Conservation (phyloP, 2,113 vertebrate species). For the Zeus faber region DNA sequence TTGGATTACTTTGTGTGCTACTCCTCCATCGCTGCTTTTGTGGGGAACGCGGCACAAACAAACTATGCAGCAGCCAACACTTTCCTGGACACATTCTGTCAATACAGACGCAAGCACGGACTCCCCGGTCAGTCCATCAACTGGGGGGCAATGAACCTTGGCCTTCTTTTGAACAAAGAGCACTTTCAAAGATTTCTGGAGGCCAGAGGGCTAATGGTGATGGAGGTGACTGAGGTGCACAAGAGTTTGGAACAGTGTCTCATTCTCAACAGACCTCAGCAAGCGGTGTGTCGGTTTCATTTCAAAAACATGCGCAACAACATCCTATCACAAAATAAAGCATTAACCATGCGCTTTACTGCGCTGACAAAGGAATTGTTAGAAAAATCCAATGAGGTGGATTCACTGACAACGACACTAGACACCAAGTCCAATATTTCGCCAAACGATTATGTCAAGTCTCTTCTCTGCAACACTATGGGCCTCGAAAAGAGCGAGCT, state of each 20-base stretch:
- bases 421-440: constrained; percentile 47
- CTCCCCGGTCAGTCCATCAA: constrained; percentile 83
- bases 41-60: constrained; percentile 79
- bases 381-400: constrained; percentile 28
- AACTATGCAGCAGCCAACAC: constrained; percentile 86
- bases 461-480: constrained; percentile 68
- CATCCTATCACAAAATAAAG: constrained; percentile 59
- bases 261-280: constrained; percentile 75
- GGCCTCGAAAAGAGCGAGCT: constrained; percentile 60
- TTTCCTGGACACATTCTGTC: constrained; percentile 82
- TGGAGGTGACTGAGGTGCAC: constrained; percentile 76
- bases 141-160: constrained; percentile 84
- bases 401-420: constrained; percentile 26
- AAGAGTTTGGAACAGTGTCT: constrained; percentile 76
- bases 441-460: constrained; percentile 69
- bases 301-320: constrained; percentile 62
- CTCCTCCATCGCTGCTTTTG: constrained; percentile 81
- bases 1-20: constrained; percentile 88
- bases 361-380: constrained; percentile 63
- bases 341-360: constrained; percentile 61
- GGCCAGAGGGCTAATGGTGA: constrained; percentile 76
- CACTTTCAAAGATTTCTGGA: constrained; percentile 73
- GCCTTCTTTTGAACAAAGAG: constrained; percentile 75
- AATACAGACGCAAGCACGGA: constrained; percentile 78
- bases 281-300: constrained; percentile 75